Percentiles rank a stretch among this genome's conserved stretches.
Conservation (phyloP, 2,797 vertebrate species). For the Hafferia zeledoni region DNA sequence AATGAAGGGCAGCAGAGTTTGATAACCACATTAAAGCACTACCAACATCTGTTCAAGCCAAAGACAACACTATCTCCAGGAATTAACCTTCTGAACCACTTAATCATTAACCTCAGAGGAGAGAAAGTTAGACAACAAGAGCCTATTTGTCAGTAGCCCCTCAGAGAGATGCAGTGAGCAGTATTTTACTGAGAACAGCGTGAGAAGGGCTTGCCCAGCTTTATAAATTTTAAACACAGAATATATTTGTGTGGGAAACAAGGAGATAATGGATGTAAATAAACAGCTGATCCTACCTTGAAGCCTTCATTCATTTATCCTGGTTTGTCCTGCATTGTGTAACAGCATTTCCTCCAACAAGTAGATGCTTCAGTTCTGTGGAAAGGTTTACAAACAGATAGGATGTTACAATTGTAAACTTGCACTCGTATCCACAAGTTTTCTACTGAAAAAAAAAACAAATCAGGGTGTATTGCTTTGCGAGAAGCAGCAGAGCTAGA, state of each 20-base stretch:
- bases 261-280: conserved; percentile 72
- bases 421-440: neutral
- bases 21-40: conserved; percentile 98
- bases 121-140: conserved; percentile 91
- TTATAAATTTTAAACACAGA: conserved; percentile 79
- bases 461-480: neutral
- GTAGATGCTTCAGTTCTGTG: neutral
- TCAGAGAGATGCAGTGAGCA: conserved; percentile 79
- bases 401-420: neutral
- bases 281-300: conserved; percentile 76
- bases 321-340: neutral
- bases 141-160: conserved; percentile 91
- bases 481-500: neutral
- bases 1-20: conserved; percentile 92
- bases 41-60: conserved; percentile 96
- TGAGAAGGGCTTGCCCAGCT: conserved; percentile 84
- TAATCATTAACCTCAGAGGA: conserved; percentile 93
- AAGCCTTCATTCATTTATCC: neutral
- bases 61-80: conserved; percentile 92
- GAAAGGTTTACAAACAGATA: neutral
- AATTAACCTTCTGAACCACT: conserved; percentile 93
- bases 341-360: neutral
- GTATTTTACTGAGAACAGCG: conserved; percentile 93
- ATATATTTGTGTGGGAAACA: conserved; percentile 83
- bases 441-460: neutral